These are phyloP conservation scores for Papilio dardanus DNA, from an alignment of 1,140 invertebrate genomes.

Conservation along the genomic window DNA sequence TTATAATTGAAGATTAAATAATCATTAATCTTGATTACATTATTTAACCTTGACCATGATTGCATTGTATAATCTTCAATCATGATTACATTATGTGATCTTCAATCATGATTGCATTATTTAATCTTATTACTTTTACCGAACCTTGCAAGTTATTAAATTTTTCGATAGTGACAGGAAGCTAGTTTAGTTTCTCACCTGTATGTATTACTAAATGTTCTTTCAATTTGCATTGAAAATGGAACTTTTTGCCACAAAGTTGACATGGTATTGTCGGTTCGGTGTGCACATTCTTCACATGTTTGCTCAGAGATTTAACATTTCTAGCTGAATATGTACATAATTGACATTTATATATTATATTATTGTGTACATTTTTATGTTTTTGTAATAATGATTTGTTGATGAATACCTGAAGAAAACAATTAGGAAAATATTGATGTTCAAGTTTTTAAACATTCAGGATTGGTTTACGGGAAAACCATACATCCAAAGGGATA, in stretches of 20 bases:
- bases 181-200: constrained; percentile 45
- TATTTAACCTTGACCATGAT: too few species aligned
- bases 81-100: too few species aligned
- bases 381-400: constrained; percentile 40
- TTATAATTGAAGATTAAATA: too few species aligned
- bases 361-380: constrained; percentile 43
- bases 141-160: too few species aligned
- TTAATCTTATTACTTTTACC: too few species aligned
- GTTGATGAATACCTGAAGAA: constrained; percentile 47
- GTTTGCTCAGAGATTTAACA: constrained; percentile 51
- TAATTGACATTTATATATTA: constrained; percentile 44
- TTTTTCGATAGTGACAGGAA: neutral
- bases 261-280: constrained; percentile 20
- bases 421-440: neutral
- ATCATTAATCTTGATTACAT: too few species aligned
- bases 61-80: too few species aligned
- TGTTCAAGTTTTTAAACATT: too few species aligned
- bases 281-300: constrained; percentile 57
- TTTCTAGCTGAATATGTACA: constrained; percentile 49
- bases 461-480: too few species aligned
- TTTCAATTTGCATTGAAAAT: constrained; percentile 78
- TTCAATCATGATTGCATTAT: too few species aligned
- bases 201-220: constrained; percentile 83
- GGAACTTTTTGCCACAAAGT: constrained; percentile 83
- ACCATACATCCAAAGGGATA: too few species aligned